A percentile compares a stretch with the other conserved stretches of the same genome.
Evolutionary conservation across 2,113 vertebrate genomes (phyloP).

Genomic region (Onychostruthus taczanowskii): DNA sequence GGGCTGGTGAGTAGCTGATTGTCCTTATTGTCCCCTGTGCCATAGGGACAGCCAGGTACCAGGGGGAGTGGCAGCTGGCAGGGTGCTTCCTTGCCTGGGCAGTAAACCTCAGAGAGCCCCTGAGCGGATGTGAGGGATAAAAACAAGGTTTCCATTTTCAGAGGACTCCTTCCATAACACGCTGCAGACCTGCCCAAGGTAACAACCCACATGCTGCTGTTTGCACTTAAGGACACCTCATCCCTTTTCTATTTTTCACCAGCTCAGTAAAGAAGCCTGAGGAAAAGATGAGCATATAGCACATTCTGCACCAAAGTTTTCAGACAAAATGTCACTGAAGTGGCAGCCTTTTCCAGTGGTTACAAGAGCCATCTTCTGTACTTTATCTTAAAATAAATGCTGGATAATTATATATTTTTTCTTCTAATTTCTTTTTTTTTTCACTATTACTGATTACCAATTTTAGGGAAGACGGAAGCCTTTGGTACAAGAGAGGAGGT

Average conservation of each 20-base stretch:
- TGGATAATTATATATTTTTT: neutral
- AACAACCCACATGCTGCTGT: neutral
- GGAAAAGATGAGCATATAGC: neutral
- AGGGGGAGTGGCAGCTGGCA: neutral
- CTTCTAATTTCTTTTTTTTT: neutral
- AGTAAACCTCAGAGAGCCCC: neutral
- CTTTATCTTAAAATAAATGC: neutral
- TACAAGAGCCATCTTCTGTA: neutral
- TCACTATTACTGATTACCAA: neutral
- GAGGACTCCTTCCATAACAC: rapidly evolving
- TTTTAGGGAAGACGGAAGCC: neutral
- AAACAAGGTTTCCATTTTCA: neutral
- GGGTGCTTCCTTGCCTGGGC: neutral
- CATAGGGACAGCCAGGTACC: neutral
- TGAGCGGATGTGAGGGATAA: neutral
- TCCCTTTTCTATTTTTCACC: neutral
- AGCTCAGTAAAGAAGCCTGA: neutral
- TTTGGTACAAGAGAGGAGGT: neutral
- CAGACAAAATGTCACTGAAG: neutral
- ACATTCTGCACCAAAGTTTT: neutral
- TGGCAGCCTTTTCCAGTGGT: neutral
- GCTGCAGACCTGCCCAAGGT: neutral
- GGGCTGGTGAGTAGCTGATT: neutral
- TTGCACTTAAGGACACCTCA: neutral
- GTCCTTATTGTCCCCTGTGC: neutral